Evolutionary conservation across 2,888 invertebrate species (phyloP), one percentile per base, ranked within the genome.

Genomic region (Villa cingulata): DNA sequence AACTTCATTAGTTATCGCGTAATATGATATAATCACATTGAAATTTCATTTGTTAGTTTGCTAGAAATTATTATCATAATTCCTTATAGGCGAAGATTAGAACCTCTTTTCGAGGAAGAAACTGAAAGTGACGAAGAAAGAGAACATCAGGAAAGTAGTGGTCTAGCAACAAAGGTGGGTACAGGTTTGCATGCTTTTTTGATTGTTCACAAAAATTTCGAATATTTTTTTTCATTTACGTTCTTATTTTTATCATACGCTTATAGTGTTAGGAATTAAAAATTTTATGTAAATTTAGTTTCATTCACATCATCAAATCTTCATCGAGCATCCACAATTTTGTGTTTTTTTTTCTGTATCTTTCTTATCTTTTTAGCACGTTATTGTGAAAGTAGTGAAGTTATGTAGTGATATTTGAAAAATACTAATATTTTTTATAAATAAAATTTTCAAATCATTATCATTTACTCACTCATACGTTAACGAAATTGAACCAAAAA

Each of bases 41-140:
- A 23, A 23, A 23, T 9, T 32, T 32, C 12, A 32, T 32, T 32
- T 14, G 2, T 14, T 47, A 47, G 47, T 32, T 19, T 29, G 38
- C 19, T 47, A 47, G 47, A 47, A 43, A n/a, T 19, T 38, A 42
- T 42, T 32, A 9, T 12, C 2, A 42, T 10, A 46, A 29, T 47
- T 38, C 42, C 74, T 59, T 75, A 73, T 64, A 78, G 82, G 65
- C 74, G 85, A 68, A 77, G 86, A 56, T 70, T 88, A 60, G 88
- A 88, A 64, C 87, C 88, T 43, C 74, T 88, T 7, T 77, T 85
- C 54, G 87, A 88, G 68, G 88, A 88, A 69, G 87, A 88, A 56
- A 83, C 84, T 18, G 82, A 82, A 59, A 80, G 78, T 56, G 74
- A 72, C 51, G 72, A 74, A 53, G 67, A 68, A 57, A 64, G 65